These are phyloP conservation scores for Agrochola litura DNA, from an alignment of 2,888 invertebrate genomes.

Conservation along the genomic window DNA sequence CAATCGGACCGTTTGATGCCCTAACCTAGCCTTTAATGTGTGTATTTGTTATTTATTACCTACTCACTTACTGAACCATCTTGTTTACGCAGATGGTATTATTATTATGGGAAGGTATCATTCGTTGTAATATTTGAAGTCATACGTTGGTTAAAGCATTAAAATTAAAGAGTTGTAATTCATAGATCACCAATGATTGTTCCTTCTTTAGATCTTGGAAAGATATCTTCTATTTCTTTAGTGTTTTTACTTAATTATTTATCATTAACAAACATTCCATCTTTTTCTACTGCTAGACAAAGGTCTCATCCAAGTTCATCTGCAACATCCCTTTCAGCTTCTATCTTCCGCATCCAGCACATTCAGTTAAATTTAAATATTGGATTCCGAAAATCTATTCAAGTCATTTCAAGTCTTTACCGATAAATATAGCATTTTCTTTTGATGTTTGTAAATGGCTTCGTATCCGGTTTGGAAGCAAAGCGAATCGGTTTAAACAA, in stretches of 20 bases:
- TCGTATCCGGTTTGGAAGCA: constrained; percentile 57
- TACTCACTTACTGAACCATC: constrained; percentile 36
- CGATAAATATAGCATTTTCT: constrained; percentile 52
- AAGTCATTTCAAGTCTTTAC: constrained; percentile 32
- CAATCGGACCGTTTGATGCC: constrained; percentile 69
- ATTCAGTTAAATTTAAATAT: not conserved
- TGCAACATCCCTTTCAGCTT: not conserved
- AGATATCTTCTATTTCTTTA: not conserved
- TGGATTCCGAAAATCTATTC: constrained; percentile 28
- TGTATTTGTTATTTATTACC: constrained; percentile 53
- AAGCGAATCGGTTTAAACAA: constrained; percentile 49
- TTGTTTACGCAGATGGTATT: constrained; percentile 41
- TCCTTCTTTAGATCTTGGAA: not conserved
- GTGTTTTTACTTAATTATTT: not conserved
- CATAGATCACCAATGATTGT: constrained; percentile 10
- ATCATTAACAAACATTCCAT: not conserved
- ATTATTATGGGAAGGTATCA: constrained; percentile 28
- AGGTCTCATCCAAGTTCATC: not conserved
- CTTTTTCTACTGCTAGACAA: not conserved
- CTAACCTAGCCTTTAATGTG: constrained; percentile 52
- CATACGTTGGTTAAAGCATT: not conserved
- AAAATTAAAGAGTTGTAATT: not conserved
- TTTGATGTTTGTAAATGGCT: constrained; percentile 58
- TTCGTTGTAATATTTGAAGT: not conserved
- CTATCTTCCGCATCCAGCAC: not conserved